Evolutionary conservation across 2,888 invertebrate genomes (phyloP).

Genomic region (Cephalotes varians): DNA sequence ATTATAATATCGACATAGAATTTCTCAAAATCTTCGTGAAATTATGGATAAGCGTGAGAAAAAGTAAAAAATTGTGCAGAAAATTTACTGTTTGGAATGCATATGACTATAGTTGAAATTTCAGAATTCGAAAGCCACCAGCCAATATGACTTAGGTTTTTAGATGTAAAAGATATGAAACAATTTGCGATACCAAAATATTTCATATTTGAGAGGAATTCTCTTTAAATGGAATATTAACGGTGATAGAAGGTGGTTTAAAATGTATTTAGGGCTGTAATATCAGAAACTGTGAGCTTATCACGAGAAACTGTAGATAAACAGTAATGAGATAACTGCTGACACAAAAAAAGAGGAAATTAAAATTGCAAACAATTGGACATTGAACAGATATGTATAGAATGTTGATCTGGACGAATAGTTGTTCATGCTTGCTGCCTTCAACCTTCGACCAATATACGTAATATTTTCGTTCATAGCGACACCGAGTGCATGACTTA

Average conservation of each 20-base stretch:
- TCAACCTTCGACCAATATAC: slow-evolving; percentile 92
- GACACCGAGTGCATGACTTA: slow-evolving; percentile 90
- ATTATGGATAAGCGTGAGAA: slow-evolving; percentile 31
- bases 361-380: slow-evolving; percentile 7
- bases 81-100: slow-evolving; percentile 50
- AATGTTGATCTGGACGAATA: slow-evolving; percentile 11
- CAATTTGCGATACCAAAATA: slow-evolving; percentile 75
- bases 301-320: slow-evolving; percentile 40
- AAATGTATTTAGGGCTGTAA: slow-evolving; percentile 67
- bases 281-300: slow-evolving; percentile 59
- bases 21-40: slow-evolving; percentile 48
- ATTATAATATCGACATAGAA: slow-evolving; percentile 63
- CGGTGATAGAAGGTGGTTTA: slow-evolving; percentile 64
- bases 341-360: slow-evolving; percentile 32
- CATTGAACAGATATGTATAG: slow-evolving; percentile 7
- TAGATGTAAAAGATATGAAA: slow-evolving; percentile 75
- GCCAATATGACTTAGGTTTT: slow-evolving; percentile 83
- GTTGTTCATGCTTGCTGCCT: slow-evolving; percentile 87
- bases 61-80: slow-evolving; percentile 10
- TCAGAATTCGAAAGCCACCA: slow-evolving; percentile 73
- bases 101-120: slow-evolving; percentile 62
- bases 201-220: slow-evolving; percentile 72
- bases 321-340: slow-evolving; percentile 41
- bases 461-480: slow-evolving; percentile 90
- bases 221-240: slow-evolving; percentile 62